phyloP scores from a whole-genome alignment of 2,113 vertebrate genomes.

The Ochotona curzoniae region DNA sequence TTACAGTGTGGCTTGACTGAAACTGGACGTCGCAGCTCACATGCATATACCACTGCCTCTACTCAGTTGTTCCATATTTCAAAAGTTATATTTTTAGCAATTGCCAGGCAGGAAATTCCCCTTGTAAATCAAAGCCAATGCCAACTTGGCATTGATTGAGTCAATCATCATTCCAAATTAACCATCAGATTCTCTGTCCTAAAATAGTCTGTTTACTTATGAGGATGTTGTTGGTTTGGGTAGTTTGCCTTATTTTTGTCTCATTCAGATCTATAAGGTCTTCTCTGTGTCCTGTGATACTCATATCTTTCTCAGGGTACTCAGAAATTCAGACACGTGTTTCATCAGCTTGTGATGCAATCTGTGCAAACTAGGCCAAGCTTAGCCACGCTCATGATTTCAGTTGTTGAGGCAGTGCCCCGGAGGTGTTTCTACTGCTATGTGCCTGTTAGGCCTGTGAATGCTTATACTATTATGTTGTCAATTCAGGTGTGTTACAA shows the following conservation, averaged over 20 bases:
- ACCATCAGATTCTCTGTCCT: not conserved
- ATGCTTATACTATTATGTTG: not conserved
- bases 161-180: not conserved
- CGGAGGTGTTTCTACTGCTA: not conserved
- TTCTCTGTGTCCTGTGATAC: not conserved
- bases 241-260: slow-evolving; percentile 19
- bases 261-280: not conserved
- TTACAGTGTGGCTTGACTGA: not conserved
- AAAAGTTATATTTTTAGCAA: slow-evolving; percentile 72
- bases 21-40: not conserved
- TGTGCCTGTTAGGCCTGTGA: not conserved
- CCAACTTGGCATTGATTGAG: not conserved
- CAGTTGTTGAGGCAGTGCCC: slow-evolving; percentile 47
- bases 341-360: slow-evolving; percentile 64
- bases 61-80: slow-evolving; percentile 48
- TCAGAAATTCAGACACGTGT: slow-evolving; percentile 1
- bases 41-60: slow-evolving; percentile 33
- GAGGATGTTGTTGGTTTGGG: not conserved
- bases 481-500: not conserved
- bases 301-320: not conserved
- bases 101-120: slow-evolving; percentile 30
- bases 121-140: slow-evolving; percentile 37
- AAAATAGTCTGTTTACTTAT: slow-evolving; percentile 1
- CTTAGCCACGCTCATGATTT: slow-evolving; percentile 20
- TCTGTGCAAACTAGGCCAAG: slow-evolving; percentile 12